Base-by-base conservation (phyloP, 2,113 vertebrate genomes). In the Machaerirhynchus nigripectus region DNA sequence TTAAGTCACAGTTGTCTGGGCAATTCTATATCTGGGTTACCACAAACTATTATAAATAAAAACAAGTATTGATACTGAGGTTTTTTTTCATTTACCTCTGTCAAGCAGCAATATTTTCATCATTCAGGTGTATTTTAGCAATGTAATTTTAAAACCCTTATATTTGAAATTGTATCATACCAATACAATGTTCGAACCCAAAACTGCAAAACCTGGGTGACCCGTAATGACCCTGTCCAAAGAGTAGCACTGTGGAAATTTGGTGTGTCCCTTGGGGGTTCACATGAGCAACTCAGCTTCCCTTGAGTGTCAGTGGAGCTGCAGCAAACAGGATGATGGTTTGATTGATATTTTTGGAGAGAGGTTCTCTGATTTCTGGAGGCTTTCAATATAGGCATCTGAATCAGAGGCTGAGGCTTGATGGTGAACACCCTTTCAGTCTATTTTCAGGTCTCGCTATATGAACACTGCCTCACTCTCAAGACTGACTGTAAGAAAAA, bases 1-100 rank as follows among this genome's bases (percentile, higher is more conserved):
- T 90, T 84, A 93, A 96, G 83, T 85, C 92, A 93, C 76, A 93
- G 80, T 90, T 94, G 86, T 94, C 93, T 94, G 84, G 78, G 80
- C 69, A 82, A 90, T 93, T 93, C 83, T 24, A 0, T 84, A 95
- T 89, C 73, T 93, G 65, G 60, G 40, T 96, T 94, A 92, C 68
- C 75, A 86, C 35, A 67, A 82, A 84, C 76, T 81, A 64, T 60
- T 94, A 57, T 87, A 90, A 94, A 94, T 69, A 92, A 81, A 95
- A 86, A 9, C 64, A 93, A 89, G 18, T 92, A 84, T 92, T 64
- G 69, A 50, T 93, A 92, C 40, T 81, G 28, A 30, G n/a, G 24
- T 3, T 19, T 55, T 55, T 49, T 60, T 0, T 4, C 16, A 33
- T 10, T 30, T 71, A 26, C 17, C 44, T 86, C 53, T 74, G 18